A percentile compares a stretch with the other conserved stretches of the same genome.
Evolutionary conservation across 2,797 vertebrate species (phyloP).

Genomic region (Falco cherrug): DNA sequence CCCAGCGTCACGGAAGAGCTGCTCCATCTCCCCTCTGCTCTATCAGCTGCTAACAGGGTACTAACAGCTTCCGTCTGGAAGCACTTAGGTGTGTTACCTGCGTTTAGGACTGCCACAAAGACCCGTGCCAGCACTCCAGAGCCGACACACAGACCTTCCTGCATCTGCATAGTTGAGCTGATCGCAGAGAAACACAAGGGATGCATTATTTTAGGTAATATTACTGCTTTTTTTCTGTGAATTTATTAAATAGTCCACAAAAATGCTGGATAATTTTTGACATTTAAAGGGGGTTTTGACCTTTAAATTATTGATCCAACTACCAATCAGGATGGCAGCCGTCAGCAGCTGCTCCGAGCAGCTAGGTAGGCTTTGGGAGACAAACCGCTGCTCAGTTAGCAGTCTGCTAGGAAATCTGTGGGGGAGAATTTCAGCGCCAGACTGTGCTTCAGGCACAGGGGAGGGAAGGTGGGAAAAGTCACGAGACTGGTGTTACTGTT

Average conservation of each 20-base stretch:
- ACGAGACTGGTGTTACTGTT: background rate
- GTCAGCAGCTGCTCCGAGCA: background rate
- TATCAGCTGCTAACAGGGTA: background rate
- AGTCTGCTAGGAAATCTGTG: rapidly evolving
- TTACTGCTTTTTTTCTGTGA: background rate
- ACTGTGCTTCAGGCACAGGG: rapidly evolving
- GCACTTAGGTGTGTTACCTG: rapidly evolving
- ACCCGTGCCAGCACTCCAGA: background rate
- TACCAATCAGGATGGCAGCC: background rate
- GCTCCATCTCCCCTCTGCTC: background rate
- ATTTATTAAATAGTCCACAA: background rate
- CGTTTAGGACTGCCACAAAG: background rate
- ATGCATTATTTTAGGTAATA: rapidly evolving
- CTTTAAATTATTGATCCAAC: background rate
- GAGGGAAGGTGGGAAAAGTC: background rate
- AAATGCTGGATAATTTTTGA: background rate
- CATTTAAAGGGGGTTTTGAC: background rate
- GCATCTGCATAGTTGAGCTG: background rate
- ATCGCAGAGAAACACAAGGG: background rate
- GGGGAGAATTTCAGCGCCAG: background rate
- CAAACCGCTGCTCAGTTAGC: background rate
- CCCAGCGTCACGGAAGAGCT: background rate
- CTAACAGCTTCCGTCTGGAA: background rate
- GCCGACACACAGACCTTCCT: background rate
- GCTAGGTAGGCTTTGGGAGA: background rate